Evolutionary conservation across 2,888 invertebrate genomes (phyloP).

Genomic region (Drosophila gaucha): DNA sequence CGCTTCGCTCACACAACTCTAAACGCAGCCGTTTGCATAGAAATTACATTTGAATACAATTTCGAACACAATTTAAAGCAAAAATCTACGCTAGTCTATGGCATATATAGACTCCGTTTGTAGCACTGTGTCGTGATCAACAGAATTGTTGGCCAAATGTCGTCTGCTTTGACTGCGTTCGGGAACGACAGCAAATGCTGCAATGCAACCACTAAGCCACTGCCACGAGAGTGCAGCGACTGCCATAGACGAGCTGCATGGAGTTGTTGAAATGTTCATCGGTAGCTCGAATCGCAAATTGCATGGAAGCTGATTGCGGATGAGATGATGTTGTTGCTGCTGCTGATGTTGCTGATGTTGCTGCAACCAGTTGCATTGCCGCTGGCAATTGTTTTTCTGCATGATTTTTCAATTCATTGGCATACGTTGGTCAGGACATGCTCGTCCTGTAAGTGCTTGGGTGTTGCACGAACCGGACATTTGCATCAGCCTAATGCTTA

Average conservation of each 20-base stretch:
- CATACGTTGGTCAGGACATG: conserved; percentile 2
- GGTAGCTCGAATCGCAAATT: conserved; percentile 42
- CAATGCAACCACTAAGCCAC: conserved; percentile 40
- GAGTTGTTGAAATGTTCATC: conserved; percentile 38
- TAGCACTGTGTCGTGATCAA: conserved; percentile 4
- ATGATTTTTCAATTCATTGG: conserved; percentile 59
- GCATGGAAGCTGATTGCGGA: conserved; percentile 33
- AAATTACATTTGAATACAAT: conserved; percentile 19
- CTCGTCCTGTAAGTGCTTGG: neutral
- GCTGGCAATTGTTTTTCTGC: conserved; percentile 46
- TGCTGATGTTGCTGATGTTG: neutral
- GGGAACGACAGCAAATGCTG: conserved; percentile 15
- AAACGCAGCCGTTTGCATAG: conserved; percentile 14
- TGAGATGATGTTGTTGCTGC: neutral
- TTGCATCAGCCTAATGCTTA: conserved; percentile 59
- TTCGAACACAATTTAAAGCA: conserved; percentile 27
- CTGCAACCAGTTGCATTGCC: conserved; percentile 52
- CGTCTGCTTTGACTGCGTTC: neutral
- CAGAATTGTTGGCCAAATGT: conserved; percentile 16
- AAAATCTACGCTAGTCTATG: too few relatives aligned
- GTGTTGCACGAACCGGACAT: conserved; percentile 6
- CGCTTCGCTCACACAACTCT: neutral
- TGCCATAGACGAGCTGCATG: conserved; percentile 7
- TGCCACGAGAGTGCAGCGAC: conserved; percentile 24
- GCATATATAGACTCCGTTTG: neutral